Conservation (phyloP, 2,797 vertebrate genomes). For the Diglossa cyanea region DNA sequence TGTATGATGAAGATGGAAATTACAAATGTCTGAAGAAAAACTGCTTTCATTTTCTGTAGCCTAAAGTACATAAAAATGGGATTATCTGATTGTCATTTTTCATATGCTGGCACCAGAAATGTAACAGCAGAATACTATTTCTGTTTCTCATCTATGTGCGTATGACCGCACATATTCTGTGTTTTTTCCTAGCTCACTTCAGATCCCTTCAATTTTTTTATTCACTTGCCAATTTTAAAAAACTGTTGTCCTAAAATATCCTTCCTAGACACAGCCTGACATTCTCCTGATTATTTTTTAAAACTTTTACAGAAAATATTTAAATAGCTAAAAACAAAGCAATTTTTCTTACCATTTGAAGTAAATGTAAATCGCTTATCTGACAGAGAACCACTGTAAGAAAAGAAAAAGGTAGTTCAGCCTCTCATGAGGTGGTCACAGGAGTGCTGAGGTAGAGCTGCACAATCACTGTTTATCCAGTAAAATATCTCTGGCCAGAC, state of each 20-base stretch:
- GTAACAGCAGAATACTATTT: conserved; percentile 38
- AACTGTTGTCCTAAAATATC: conserved; percentile 27
- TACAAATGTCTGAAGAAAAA: conserved; percentile 31
- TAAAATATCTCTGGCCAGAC: not conserved
- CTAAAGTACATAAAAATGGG: conserved; percentile 2
- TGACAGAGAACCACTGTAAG: conserved; percentile 85
- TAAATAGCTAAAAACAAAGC: conserved; percentile 3
- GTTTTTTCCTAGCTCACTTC: conserved; percentile 12
- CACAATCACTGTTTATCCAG: not conserved
- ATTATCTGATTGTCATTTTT: conserved; percentile 45
- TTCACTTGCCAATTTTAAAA: not conserved
- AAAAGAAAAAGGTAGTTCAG: conserved; percentile 42
- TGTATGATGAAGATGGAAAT: not conserved
- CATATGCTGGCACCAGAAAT: conserved; percentile 27
- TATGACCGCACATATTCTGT: conserved; percentile 15
- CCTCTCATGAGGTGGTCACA: not conserved
- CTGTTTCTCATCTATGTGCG: not conserved
- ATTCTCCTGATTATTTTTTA: not conserved
- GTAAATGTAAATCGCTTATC: conserved; percentile 83
- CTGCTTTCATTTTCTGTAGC: conserved; percentile 21
- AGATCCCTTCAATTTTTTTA: conserved; percentile 3
- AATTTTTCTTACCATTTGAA: conserved; percentile 80
- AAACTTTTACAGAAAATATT: conserved; percentile 5
- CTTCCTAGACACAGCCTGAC: conserved; percentile 8
- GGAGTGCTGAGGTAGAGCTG: not conserved